A percentile compares a stretch with the other conserved stretches of the same genome.
These are phyloP conservation scores for Pachyrhynchus sulphureomaculatus DNA, from an alignment of 1,140 invertebrate species.

Conservation along the genomic window DNA sequence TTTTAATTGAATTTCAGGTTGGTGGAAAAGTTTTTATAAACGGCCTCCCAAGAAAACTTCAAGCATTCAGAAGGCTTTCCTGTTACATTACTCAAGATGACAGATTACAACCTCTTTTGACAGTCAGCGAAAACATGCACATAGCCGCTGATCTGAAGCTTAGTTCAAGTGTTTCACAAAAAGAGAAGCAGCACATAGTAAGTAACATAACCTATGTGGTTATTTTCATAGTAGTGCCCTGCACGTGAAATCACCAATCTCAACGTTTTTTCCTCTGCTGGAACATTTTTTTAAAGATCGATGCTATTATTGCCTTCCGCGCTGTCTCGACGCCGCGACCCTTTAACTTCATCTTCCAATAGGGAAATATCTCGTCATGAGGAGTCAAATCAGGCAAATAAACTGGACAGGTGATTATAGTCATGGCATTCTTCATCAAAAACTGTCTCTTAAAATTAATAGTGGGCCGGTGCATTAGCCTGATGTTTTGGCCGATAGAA, in stretches of 20 bases:
- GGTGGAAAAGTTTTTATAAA: slow-evolving; percentile 64
- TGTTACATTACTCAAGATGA: slow-evolving; percentile 94
- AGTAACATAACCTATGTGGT: slow-evolving; percentile 39
- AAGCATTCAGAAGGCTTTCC: slow-evolving; percentile 78
- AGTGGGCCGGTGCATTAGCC: too few relatives aligned
- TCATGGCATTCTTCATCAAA: too few relatives aligned
- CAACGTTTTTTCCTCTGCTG: too few relatives aligned
- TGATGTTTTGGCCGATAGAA: too few relatives aligned
- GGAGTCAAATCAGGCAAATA: too few relatives aligned
- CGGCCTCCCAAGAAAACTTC: slow-evolving; percentile 67
- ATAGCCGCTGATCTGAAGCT: slow-evolving; percentile 88
- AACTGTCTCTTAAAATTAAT: too few relatives aligned
- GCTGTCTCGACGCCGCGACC: too few relatives aligned
- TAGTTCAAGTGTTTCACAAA: slow-evolving; percentile 59
- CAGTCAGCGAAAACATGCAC: slow-evolving; percentile 82
- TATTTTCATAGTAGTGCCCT: background rate
- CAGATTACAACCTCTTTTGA: slow-evolving; percentile 77
- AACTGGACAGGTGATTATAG: too few relatives aligned
- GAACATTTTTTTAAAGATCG: slow-evolving; percentile 10
- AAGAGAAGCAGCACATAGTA: slow-evolving; percentile 70
- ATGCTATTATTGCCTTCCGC: background rate
- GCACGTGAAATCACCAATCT: too few relatives aligned
- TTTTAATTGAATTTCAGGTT: slow-evolving; percentile 8
- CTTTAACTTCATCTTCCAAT: too few relatives aligned
- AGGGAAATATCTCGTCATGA: too few relatives aligned